Evolutionary conservation across 2,113 vertebrate species (phyloP), one percentile per base, ranked within the genome.

Genomic region (Rhynchomys soricoides): DNA sequence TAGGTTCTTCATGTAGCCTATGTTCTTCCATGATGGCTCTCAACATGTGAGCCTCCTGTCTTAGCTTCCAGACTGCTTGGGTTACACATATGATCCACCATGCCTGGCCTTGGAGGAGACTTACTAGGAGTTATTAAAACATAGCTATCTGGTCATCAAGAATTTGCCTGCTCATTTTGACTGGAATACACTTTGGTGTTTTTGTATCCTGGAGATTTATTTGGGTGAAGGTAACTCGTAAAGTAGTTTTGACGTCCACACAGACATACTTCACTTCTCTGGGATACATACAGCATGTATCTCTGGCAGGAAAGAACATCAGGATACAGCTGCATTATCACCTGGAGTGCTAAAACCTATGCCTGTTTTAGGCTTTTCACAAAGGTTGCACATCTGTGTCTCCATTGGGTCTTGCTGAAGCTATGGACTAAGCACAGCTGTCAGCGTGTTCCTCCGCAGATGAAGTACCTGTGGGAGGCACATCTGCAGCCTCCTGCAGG

Each of bases 281-380:
- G 43, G 64, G 70, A 71, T 88, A 57, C 52, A 26, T 45, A 24
- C 10, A 78, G 79, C 45, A 26, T 77, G 5, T 52, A 57, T 73
- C 52, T 81, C 13, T 37, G 45, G 82, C 16, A 15, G 37, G 43
- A 66, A 10, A 12, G 70, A 57, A 26, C n/a, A 31, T 52, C 13
- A 3, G 26, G 34, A 57, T 9, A 4, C 11, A 7, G 26, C 37
- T 22, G 4, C 9, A 10, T 70, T 45, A 43, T 31, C 48, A 19
- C 1, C 15, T 2, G 16, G 66, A 37, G n/a, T 0, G 7, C 43
- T 73, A 43, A 45, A 21, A 3, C 3, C 0, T 0, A 0, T 5
- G 0, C n/a, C 59, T 45, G 5, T 17, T 43, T 40, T 70, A 29
- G 12, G 12, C 22, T 71, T 91, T 57, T 31, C 16, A 15, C 52